Conservation (phyloP, 1,140 invertebrate genomes). For the Papilio polyxenes region DNA sequence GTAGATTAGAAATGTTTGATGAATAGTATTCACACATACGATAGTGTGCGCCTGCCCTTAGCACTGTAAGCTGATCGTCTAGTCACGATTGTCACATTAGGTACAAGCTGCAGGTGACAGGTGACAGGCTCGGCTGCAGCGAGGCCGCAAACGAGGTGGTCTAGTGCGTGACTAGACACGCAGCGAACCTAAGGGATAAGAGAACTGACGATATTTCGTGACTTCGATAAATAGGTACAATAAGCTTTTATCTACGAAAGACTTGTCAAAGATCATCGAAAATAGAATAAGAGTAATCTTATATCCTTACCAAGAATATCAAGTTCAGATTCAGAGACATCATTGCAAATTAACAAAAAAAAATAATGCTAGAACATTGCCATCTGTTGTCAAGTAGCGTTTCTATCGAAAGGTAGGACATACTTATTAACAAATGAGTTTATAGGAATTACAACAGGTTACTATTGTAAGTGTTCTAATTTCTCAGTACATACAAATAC, state of each 20-base stretch:
- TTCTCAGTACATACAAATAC: neutral
- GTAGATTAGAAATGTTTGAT: no score
- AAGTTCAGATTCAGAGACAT: no score
- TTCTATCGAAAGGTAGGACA: no score
- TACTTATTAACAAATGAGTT: no score
- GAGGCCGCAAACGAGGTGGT: constrained; percentile 1
- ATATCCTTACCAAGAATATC: no score
- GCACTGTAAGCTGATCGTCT: constrained; percentile 38
- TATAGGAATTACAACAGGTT: neutral
- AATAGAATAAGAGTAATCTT: no score
- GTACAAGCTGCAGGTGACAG: neutral
- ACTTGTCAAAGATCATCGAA: no score
- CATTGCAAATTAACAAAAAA: no score
- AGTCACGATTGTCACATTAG: constrained; percentile 45
- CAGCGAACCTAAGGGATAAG: neutral
- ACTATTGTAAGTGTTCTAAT: neutral
- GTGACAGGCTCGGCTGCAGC: neutral
- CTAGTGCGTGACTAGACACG: constrained; percentile 18
- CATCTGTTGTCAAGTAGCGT: no score
- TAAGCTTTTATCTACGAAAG: no score
- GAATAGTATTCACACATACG: neutral
- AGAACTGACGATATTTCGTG: neutral
- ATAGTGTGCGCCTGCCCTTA: neutral
- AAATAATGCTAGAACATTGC: no score
- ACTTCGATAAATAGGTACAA: no score